Evolutionary conservation across 53 echinoderm and acorn worm species (phyloP).

Genomic region (Luidia sarsii): DNA sequence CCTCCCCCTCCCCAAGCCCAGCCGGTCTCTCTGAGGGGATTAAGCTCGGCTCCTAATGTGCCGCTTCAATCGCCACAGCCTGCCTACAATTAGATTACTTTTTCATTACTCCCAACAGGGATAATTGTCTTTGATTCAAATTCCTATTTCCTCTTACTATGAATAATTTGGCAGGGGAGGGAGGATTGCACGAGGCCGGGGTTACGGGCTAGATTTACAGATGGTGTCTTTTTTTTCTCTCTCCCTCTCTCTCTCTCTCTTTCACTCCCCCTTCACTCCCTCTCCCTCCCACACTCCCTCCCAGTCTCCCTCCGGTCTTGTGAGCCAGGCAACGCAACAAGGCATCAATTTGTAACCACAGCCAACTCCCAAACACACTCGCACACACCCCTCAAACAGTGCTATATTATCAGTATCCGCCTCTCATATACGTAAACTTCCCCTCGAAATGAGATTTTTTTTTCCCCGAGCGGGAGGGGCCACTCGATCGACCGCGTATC

Average conservation of each 20-base stretch:
- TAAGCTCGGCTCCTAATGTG: constrained; percentile 35
- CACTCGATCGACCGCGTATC: background rate
- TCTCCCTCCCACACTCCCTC: background rate
- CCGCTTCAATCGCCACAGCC: constrained; percentile 53
- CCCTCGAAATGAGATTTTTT: background rate
- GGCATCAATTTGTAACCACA: background rate
- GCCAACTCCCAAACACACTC: constrained; percentile 1
- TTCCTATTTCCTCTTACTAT: constrained; percentile 46
- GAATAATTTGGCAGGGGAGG: constrained; percentile 61
- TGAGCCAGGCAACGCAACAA: too few species aligned
- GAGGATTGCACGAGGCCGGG: too few species aligned
- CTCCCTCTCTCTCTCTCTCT: too few species aligned
- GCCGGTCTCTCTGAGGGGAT: constrained; percentile 44
- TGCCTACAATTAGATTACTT: constrained; percentile 58
- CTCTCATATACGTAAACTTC: too few species aligned
- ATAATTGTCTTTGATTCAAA: constrained; percentile 60
- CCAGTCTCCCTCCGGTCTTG: too few species aligned
- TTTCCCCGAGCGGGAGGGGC: background rate
- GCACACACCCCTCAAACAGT: too few species aligned
- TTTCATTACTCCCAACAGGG: constrained; percentile 62
- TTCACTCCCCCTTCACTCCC: background rate
- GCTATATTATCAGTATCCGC: too few species aligned
- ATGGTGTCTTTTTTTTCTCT: background rate
- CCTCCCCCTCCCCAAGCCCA: background rate
- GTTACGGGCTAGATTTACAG: constrained; percentile 27